Conservation (phyloP, 2,797 vertebrate species). For the Alcedo atthis region DNA sequence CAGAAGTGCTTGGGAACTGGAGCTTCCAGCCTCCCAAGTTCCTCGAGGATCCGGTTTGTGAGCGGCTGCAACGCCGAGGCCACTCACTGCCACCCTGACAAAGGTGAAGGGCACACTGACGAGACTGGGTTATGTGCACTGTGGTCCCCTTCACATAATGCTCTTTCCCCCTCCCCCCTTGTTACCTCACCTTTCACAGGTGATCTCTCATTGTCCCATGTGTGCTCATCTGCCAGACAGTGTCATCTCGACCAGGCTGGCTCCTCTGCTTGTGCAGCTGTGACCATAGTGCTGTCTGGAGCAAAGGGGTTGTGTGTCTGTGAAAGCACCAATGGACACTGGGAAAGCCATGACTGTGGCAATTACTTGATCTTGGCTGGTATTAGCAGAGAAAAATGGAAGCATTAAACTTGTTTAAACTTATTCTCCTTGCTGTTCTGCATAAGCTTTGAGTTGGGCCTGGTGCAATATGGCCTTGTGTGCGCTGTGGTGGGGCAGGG, state of each 20-base stretch:
- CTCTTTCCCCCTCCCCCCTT: neutral
- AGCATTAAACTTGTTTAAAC: neutral
- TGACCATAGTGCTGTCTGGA: neutral
- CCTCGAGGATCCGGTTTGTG: neutral
- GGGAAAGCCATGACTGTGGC: neutral
- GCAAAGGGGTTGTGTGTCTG: neutral
- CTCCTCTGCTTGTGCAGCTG: neutral
- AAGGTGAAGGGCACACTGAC: neutral
- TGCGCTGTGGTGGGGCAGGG: too few species aligned
- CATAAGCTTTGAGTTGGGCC: neutral
- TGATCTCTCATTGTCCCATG: neutral
- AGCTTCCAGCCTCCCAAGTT: neutral
- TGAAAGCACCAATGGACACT: neutral
- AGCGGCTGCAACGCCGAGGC: rapidly evolving
- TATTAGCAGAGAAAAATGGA: neutral
- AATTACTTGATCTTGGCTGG: neutral
- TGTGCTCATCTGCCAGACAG: neutral
- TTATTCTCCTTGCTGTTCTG: neutral
- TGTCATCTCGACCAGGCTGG: neutral
- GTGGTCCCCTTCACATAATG: neutral
- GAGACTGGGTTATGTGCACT: neutral
- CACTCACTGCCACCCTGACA: neutral
- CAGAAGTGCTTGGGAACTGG: neutral
- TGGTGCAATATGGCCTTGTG: neutral
- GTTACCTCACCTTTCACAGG: neutral